phyloP scores from a whole-genome alignment of 2,797 vertebrate species.

The Falco cherrug region DNA sequence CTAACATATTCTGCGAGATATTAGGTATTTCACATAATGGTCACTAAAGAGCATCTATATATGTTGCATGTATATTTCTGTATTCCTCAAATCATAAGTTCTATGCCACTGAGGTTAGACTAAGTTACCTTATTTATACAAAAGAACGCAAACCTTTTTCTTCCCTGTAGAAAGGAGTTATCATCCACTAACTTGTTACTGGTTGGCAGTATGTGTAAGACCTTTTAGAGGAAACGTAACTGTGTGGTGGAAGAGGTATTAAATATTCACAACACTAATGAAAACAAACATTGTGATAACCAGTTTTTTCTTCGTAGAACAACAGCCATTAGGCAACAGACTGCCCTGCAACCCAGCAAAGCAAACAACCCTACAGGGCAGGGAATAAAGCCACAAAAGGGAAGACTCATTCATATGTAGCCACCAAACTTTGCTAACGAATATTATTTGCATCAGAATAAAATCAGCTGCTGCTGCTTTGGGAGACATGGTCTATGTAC shows the following conservation, averaged over 20 bases:
- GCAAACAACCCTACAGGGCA: not conserved
- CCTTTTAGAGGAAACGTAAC: not conserved
- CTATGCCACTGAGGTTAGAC: not conserved
- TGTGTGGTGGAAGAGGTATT: not conserved
- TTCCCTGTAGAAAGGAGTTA: not conserved
- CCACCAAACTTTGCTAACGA: not conserved
- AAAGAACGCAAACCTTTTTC: not conserved
- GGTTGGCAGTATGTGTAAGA: not conserved
- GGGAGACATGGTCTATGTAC: not conserved
- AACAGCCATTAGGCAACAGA: not conserved
- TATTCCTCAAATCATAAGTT: not conserved
- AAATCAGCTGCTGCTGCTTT: not conserved
- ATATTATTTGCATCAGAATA: not conserved
- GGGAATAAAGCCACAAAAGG: not conserved
- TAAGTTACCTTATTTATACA: not conserved
- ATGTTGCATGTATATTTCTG: not conserved
- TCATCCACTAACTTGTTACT: not conserved
- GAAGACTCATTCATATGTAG: not conserved
- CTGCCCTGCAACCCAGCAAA: not conserved
- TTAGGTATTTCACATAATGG: not conserved
- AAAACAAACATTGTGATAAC: not conserved
- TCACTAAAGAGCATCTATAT: not conserved
- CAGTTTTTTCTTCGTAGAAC: not conserved
- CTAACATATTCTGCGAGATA: not conserved
- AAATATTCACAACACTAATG: not conserved